phyloP scores from a whole-genome alignment of 2,888 invertebrate species.

The Platycheirus rosarum region DNA sequence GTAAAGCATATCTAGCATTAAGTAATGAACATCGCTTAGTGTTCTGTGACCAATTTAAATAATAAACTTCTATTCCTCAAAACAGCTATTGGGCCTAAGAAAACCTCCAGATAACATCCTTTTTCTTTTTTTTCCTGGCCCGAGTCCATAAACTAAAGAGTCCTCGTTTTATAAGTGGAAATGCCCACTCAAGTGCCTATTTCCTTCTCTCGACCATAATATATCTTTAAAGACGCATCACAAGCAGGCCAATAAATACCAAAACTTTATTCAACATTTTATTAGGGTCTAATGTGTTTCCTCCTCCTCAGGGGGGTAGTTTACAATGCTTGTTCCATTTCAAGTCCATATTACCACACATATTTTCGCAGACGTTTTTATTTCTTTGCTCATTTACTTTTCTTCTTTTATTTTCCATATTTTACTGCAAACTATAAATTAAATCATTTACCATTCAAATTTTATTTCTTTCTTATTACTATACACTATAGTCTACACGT shows the following conservation, averaged over 20 bases:
- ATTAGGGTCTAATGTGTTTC: slow-evolving; percentile 65
- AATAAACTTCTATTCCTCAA: slow-evolving; percentile 27
- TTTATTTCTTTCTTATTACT: slow-evolving; percentile 57
- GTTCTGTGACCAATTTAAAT: slow-evolving; percentile 34
- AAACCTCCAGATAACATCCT: neutral
- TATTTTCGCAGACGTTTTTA: slow-evolving; percentile 59
- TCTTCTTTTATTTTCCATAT: slow-evolving; percentile 56
- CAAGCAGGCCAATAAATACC: slow-evolving; percentile 47
- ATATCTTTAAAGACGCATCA: slow-evolving; percentile 30
- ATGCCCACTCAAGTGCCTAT: slow-evolving; percentile 27
- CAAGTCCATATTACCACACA: neutral
- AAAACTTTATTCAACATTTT: slow-evolving; percentile 59
- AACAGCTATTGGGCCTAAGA: slow-evolving; percentile 25
- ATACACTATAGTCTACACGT: slow-evolving; percentile 18
- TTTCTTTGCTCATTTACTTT: slow-evolving; percentile 58
- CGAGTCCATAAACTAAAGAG: slow-evolving; percentile 32
- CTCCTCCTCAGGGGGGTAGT: slow-evolving; percentile 19
- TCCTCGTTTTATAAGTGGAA: slow-evolving; percentile 15
- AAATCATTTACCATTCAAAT: slow-evolving; percentile 69
- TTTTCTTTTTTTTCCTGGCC: neutral
- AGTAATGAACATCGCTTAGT: slow-evolving; percentile 24
- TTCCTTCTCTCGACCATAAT: slow-evolving; percentile 21
- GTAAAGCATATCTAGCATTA: slow-evolving; percentile 4
- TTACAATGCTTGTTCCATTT: slow-evolving; percentile 6
- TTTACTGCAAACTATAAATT: slow-evolving; percentile 72